Evolutionary conservation across 2,113 vertebrate species (phyloP), one percentile per base, ranked within the genome.

Genomic region (Clarias gariepinus): DNA sequence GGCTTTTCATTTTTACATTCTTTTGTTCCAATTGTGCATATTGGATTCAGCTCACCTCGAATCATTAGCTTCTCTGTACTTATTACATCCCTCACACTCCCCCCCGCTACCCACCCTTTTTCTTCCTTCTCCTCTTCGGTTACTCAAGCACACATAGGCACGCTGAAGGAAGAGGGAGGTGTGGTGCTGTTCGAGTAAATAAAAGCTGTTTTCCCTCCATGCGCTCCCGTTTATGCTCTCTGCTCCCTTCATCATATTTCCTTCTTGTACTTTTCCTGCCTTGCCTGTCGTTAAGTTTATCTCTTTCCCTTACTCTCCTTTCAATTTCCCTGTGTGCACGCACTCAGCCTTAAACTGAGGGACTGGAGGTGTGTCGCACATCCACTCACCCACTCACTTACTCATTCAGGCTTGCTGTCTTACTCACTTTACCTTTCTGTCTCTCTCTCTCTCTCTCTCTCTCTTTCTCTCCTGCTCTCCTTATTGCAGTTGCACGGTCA

Each of bases 41-140:
- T 71, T 4, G 83, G 80, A 85, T 85, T 61, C 60, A 52, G 47
- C 85, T 82, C 74, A 80, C 81, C 87, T 89, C 87, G 74, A 52
- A 88, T 92, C 21, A 93, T 92, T 85, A 89, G 88, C 81, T 83
- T 77, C 81, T 91, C 86, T 89, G 82, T 85, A 78, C 86, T 90
- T 88, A 90, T 92, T 88, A 91, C 89, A 88, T 57, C 82, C 77
- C 86, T 88, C 81, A 88, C 83, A 82, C 82, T 16, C 81, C 58
- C 83, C 83, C 53, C 52, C 36, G 60, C 83, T 77, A 82, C 16
- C 81, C 58, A 80, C 53, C 52, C 58, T 60, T 69, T 76, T 41
- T 23, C 68, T 69, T 55, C 36, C 60, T 57, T 55, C 11, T 25
- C 10, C 23, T 61, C 82, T 55, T 15, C 85, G 90, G 86, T 88